A percentile compares a stretch with the other conserved stretches of the same genome.
phyloP scores from a whole-genome alignment of 2,888 invertebrate species.

The Tipula vernalis region DNA sequence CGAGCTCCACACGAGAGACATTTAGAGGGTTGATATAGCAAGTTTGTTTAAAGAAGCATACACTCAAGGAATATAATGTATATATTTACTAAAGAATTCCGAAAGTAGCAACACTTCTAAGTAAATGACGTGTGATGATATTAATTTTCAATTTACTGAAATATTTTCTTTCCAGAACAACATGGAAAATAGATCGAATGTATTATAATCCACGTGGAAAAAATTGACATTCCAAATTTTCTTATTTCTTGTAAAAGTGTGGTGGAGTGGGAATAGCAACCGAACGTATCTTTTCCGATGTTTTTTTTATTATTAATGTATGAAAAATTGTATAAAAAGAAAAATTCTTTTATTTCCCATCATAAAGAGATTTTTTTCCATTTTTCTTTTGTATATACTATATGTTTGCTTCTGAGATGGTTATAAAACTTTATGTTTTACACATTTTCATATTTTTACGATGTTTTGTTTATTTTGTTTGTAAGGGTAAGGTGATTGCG shows the following conservation, averaged over 20 bases:
- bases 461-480: not conserved
- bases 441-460: not conserved
- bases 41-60: not conserved
- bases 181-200: not conserved
- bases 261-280: not conserved
- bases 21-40: not conserved
- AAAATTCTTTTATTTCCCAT: not conserved
- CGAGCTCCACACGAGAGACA: not conserved
- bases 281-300: not conserved
- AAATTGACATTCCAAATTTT: not conserved
- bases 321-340: not conserved
- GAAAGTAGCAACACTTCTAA: not conserved
- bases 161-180: not conserved
- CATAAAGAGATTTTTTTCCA: not conserved
- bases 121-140: not conserved
- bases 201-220: not conserved
- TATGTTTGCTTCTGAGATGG: not conserved
- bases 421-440: not conserved
- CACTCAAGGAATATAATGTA: not conserved
- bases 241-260: not conserved
- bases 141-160: not conserved
- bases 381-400: not conserved
- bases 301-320: not conserved
- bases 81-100: not conserved
- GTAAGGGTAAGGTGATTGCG: not conserved